Base-by-base conservation (phyloP, 2,888 invertebrate species). In the Gibbula magus region DNA sequence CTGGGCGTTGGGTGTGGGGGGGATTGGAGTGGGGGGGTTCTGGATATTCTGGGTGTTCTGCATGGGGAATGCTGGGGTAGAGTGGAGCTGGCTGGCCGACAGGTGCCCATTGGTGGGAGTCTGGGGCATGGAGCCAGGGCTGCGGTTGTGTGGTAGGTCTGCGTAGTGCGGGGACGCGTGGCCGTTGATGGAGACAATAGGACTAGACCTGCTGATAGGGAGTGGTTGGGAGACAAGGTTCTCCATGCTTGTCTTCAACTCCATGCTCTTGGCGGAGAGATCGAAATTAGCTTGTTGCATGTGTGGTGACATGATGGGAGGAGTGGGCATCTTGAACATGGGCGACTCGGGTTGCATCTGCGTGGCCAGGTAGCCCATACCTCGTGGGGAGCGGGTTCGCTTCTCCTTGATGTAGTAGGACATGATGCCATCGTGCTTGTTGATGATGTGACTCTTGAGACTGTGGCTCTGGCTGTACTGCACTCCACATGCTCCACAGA, bases 401-500 rank as follows among this genome's bases (percentile, higher is more conserved):
- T 92, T 92, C 86, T 92, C 92, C 83, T 92, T 91, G 85, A 92
- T 92, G 87, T 92, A 93, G 85, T 90, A 92, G 56, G 91, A 89
- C 92, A 92, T 92, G 86, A 92, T 91, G 76, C 92, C 92, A 74
- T 90, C 91, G 79, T 93, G 93, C 79, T 92, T 92, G 85, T 91
- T 91, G 83, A 92, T 90, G 84, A 93, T 93, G 88, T 93, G 93
- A 54, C 91, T 90, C 87, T 93, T 93, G 35, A 93, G 89, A 79
- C 92, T 91, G 84, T 92, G 92, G 79, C 93, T 92, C 81, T 93
- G 93, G 80, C 92, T 93, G 85, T 92, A 93, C 83, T 92, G 90
- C 56, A 92, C 92, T 7, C 93, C 93, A 87, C 93, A 93, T 0
- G 91, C 92, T 54, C 92, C 92, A 85, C 92, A 93, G 79, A 91